Percentiles rank a stretch among this genome's conserved stretches.
phyloP scores from a whole-genome alignment of 2,797 vertebrate species.

The Corythornis leucogaster region DNA sequence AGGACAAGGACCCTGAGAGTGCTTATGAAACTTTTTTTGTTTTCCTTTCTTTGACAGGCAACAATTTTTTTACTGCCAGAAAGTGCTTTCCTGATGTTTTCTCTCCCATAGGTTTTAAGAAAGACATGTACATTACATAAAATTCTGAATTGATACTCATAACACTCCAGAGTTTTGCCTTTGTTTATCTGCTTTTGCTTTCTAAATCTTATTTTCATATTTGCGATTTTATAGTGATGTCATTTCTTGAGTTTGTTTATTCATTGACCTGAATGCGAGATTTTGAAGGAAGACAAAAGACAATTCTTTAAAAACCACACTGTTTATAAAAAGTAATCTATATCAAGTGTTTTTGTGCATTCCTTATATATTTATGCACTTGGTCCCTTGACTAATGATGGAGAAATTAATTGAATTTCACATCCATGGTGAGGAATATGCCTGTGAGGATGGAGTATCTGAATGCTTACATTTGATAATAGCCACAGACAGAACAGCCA shows the following conservation, averaged over 20 bases:
- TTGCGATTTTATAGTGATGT: not conserved
- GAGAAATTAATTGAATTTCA: not conserved
- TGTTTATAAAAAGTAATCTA: not conserved
- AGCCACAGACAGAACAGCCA: not conserved
- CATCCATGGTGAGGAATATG: not conserved
- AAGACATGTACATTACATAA: not conserved
- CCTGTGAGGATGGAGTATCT: not conserved
- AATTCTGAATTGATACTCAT: not conserved
- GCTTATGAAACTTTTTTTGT: not conserved
- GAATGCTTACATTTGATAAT: not conserved
- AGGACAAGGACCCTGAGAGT: not conserved
- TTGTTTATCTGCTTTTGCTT: not conserved
- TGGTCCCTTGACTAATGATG: not conserved
- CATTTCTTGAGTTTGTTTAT: not conserved
- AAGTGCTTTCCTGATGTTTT: not conserved
- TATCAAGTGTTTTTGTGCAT: not conserved
- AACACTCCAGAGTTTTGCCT: not conserved
- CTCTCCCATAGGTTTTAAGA: not conserved
- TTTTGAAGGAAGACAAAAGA: not conserved
- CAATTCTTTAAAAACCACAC: not conserved
- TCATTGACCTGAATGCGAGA: not conserved
- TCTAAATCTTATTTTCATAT: not conserved
- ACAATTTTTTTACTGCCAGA: not conserved
- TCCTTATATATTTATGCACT: not conserved
- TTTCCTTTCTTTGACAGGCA: not conserved